Base-by-base conservation (phyloP, 2,113 vertebrate species). In the Alethe diademata region DNA sequence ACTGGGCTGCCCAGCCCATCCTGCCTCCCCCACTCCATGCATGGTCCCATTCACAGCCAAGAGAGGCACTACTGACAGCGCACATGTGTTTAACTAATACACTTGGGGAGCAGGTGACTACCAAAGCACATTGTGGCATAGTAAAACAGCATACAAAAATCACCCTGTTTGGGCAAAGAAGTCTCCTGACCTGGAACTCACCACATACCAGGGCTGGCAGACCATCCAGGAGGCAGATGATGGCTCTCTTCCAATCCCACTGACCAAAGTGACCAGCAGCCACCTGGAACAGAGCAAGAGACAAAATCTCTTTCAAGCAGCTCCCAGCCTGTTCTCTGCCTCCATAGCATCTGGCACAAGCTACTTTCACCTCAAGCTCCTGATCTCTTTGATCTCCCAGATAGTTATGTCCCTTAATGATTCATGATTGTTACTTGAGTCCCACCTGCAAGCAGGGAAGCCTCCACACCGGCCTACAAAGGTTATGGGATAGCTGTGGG, bases 231-330 rank as follows among this genome's bases (percentile, higher is more conserved):
- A 91, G 74, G 85, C 54, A 92, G 60, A 70, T 14, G 20, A 87
- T 58, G 90, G 88, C 88, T 82, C 70, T 69, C 36, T 76, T 86
- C 94, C 82, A 93, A 28, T 50, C 67, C 67, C 4, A 2, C 88
- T 90, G 90, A 73, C 94, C 88, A 91, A 57, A 88, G 70, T 54
- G 71, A 92, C 90, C 89, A 82, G 82, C 62, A 88, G 81, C 65
- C 88, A 85, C 90, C 75, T 94, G 94, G 73, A 95, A 69, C 76
- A 33, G 61, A 78, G 76, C 76, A 71, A 67, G 89, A 85, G 76
- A 78, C 11, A 73, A 85, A 96, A 81, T 45, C 83, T 71, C 86
- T 72, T 61, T 84, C 89, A 89, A 60, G 86, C 53, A 75, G 69
- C 80, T 95, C 80, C 80, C 73, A 87, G 64, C 33, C 79, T 60